phyloP scores from a whole-genome alignment of 2,113 vertebrate species.

The Brachionichthys hirsutus region DNA sequence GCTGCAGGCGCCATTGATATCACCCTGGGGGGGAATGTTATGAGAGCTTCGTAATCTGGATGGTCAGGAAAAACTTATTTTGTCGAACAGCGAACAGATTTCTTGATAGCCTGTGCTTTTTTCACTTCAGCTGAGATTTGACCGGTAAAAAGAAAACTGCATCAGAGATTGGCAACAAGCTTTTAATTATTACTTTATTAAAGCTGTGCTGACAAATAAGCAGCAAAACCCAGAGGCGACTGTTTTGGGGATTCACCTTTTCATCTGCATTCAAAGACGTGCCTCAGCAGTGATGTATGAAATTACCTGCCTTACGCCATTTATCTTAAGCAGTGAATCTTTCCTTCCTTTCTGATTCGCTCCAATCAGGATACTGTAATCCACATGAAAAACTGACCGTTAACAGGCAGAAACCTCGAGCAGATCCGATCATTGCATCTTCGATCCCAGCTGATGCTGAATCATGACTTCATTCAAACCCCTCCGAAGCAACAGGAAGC shows the following conservation, averaged over 20 bases:
- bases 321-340: no score
- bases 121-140: constrained; percentile 14
- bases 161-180: constrained; percentile 25
- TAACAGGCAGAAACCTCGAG: no score
- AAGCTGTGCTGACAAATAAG: constrained; percentile 43
- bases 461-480: no score
- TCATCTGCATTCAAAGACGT: constrained; percentile 24
- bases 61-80: constrained; percentile 11
- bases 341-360: no score
- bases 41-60: background rate
- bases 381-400: no score
- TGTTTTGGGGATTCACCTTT: constrained; percentile 26
- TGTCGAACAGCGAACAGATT: constrained; percentile 16
- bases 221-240: constrained; percentile 27
- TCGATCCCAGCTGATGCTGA: no score
- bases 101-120: constrained; percentile 1
- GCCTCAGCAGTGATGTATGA: constrained; percentile 2
- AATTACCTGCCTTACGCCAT: constrained; percentile 16
- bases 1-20: constrained; percentile 6
- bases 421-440: no score
- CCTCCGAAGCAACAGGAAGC: no score
- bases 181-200: constrained; percentile 63
- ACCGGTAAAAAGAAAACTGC: constrained; percentile 16
- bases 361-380: no score
- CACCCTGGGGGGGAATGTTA: background rate